phyloP scores from a whole-genome alignment of 2,797 vertebrate genomes.

The Sebastes oblongus region DNA sequence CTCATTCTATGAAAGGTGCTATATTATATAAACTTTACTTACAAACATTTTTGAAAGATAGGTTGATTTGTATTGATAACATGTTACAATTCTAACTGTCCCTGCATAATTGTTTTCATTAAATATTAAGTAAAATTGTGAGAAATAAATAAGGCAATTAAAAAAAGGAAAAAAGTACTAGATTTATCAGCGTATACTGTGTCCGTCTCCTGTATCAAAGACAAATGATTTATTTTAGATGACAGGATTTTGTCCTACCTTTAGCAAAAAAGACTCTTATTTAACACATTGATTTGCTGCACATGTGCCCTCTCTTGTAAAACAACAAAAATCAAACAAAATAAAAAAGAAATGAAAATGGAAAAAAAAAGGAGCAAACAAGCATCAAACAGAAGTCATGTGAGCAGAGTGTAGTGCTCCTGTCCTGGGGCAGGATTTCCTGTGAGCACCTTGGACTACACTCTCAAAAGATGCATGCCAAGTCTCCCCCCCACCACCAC shows the following conservation, averaged over 20 bases:
- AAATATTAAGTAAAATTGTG: background rate
- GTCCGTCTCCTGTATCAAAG: background rate
- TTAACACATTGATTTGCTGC: constrained; percentile 11
- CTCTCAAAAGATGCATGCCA: constrained; percentile 70
- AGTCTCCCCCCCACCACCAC: constrained; percentile 24
- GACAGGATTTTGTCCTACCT: background rate
- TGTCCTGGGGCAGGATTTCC: constrained; percentile 68
- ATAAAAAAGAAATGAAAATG: background rate
- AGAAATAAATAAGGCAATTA: background rate
- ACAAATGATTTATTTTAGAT: background rate
- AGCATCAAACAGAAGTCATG: constrained; percentile 38
- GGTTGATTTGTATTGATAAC: background rate
- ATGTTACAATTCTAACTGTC: background rate
- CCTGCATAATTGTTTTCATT: background rate
- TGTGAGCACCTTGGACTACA: constrained; percentile 72
- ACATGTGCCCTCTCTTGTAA: background rate
- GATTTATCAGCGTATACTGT: background rate
- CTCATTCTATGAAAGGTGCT: background rate
- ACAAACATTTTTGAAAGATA: no score
- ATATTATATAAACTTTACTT: background rate
- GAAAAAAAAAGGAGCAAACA: background rate
- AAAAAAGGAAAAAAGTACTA: background rate
- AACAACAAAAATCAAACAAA: constrained; percentile 10
- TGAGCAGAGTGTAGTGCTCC: constrained; percentile 25
- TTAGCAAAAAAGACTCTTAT: constrained; percentile 2